A percentile compares a stretch with the other conserved stretches of the same genome.
Evolutionary conservation across 2,888 invertebrate genomes (phyloP).

Genomic region (Trypoxylon attenuatum): DNA sequence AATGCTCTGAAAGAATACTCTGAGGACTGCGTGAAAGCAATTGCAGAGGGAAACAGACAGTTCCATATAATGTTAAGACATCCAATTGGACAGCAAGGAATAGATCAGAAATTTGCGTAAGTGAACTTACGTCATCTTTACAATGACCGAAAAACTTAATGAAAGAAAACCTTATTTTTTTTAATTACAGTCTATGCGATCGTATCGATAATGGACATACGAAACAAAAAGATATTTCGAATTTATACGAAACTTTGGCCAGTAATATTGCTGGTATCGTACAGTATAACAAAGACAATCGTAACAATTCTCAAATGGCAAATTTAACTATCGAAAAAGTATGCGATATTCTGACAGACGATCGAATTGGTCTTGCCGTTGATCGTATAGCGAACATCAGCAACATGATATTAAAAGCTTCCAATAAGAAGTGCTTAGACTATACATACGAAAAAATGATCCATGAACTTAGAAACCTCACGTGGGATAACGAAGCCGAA

Average conservation of each 20-base stretch:
- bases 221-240: constrained; percentile 82
- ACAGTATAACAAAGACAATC: constrained; percentile 96
- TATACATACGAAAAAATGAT: constrained; percentile 88
- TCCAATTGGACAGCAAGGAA: constrained; percentile 78
- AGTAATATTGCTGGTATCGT: constrained; percentile 93
- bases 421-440: constrained; percentile 86
- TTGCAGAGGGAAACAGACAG: constrained; percentile 81
- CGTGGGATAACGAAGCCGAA: constrained; percentile 81
- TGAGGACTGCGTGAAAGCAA: constrained; percentile 81
- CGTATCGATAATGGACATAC: constrained; percentile 80
- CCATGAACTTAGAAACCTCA: constrained; percentile 79
- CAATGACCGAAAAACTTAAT: neutral
- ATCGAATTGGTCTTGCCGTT: constrained; percentile 79
- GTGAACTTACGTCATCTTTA: constrained; percentile 25
- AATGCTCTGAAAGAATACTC: constrained; percentile 82
- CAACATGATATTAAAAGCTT: constrained; percentile 80
- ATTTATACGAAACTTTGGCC: constrained; percentile 88
- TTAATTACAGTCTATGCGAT: constrained; percentile 81
- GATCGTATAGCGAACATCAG: constrained; percentile 86
- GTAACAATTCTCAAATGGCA: constrained; percentile 78
- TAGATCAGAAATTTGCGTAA: constrained; percentile 86
- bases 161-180: neutral
- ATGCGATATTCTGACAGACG: constrained; percentile 85
- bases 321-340: constrained; percentile 88
- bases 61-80: constrained; percentile 80